Percentiles rank a stretch among this genome's conserved stretches.
phyloP scores from a whole-genome alignment of 2,888 invertebrate genomes.

The Drosophila anomalata region DNA sequence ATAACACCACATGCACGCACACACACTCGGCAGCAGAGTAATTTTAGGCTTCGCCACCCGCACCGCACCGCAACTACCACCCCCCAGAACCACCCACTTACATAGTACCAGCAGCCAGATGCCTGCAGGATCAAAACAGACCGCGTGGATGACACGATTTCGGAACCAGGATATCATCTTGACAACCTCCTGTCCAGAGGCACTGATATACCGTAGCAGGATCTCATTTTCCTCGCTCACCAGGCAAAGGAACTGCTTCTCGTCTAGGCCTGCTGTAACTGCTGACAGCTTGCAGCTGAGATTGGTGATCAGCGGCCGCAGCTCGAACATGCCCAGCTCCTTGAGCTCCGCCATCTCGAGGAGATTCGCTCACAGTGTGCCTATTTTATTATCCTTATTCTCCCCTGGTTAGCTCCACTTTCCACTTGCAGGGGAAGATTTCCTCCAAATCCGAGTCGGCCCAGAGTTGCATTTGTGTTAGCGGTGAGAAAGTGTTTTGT shows the following conservation, averaged over 20 bases:
- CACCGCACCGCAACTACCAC: slow-evolving; percentile 11
- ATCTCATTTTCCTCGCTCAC: slow-evolving; percentile 83
- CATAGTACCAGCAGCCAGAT: slow-evolving; percentile 84
- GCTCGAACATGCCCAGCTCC: slow-evolving; percentile 81
- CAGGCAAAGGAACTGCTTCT: slow-evolving; percentile 82
- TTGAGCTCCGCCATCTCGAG: slow-evolving; percentile 69
- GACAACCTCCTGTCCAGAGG: slow-evolving; percentile 79
- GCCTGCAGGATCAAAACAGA: slow-evolving; percentile 93
- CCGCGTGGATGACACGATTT: slow-evolving; percentile 86
- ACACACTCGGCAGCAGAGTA: slow-evolving; percentile 43
- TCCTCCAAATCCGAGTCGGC: slow-evolving; percentile 3
- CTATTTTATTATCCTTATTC: slow-evolving; percentile 1
- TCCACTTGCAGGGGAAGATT: slow-evolving; percentile 7
- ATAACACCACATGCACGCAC: slow-evolving; percentile 53
- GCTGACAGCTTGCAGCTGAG: slow-evolving; percentile 83
- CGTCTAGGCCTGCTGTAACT: slow-evolving; percentile 80
- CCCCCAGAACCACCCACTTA: slow-evolving; percentile 69
- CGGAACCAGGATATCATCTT: slow-evolving; percentile 83
- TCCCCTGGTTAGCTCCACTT: slow-evolving; percentile 7
- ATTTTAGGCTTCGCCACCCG: slow-evolving; percentile 55
- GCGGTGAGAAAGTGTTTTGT: not conserved
- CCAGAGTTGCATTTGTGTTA: slow-evolving; percentile 4
- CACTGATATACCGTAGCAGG: slow-evolving; percentile 81
- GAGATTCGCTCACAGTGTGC: not conserved
- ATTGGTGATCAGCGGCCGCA: slow-evolving; percentile 82